Percentiles rank a stretch among this genome's conserved stretches.
These are phyloP conservation scores for Hiodon tergisus DNA, from an alignment of 2,113 vertebrate genomes.

Conservation along the genomic window DNA sequence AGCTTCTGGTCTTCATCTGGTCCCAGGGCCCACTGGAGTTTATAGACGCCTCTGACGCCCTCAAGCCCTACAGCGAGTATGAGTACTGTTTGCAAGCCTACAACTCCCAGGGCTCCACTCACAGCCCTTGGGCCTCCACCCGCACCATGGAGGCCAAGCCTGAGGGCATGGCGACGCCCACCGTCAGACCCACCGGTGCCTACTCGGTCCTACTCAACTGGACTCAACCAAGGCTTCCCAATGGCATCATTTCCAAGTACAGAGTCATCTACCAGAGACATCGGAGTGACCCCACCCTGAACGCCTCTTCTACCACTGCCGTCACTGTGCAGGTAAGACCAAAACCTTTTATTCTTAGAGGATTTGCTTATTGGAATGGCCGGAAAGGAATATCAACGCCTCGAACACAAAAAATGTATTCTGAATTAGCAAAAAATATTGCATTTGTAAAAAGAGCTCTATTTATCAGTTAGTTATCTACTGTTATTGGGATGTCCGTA, in stretches of 20 bases:
- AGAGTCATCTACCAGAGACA: slow-evolving; percentile 70
- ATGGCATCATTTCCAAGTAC: slow-evolving; percentile 74
- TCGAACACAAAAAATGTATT: not conserved
- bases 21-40: slow-evolving; percentile 72
- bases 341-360: not conserved
- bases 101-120: slow-evolving; percentile 70
- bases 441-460: no score
- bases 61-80: slow-evolving; percentile 72
- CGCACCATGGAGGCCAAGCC: slow-evolving; percentile 73
- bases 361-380: not conserved
- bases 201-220: slow-evolving; percentile 77
- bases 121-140: slow-evolving; percentile 69
- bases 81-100: slow-evolving; percentile 71
- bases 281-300: slow-evolving; percentile 60
- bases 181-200: slow-evolving; percentile 59
- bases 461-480: no score
- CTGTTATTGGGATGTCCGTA: not conserved
- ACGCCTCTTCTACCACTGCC: slow-evolving; percentile 57
- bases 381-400: not conserved
- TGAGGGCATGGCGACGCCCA: slow-evolving; percentile 61
- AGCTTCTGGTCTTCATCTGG: slow-evolving; percentile 76
- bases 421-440: no score
- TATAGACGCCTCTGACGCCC: slow-evolving; percentile 61
- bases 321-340: slow-evolving; percentile 77
- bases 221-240: slow-evolving; percentile 69